Evolutionary conservation across 2,888 invertebrate species (phyloP).

Genomic region (Glaucopsyche alexis): DNA sequence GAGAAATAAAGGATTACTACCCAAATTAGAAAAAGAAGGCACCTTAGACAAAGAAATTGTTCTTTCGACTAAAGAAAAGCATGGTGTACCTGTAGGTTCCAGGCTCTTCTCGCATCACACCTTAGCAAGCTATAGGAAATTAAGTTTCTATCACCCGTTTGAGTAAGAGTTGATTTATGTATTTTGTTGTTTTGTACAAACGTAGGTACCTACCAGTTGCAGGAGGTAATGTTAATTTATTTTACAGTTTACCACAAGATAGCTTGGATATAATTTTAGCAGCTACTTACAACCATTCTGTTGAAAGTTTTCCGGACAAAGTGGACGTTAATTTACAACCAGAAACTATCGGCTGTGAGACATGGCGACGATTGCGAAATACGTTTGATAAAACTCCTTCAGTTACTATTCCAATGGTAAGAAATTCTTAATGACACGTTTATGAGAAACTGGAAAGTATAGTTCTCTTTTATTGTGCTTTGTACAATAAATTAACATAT

Average conservation of each 20-base stretch:
- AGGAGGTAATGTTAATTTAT: background rate
- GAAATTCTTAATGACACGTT: constrained; percentile 33
- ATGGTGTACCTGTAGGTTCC: constrained; percentile 64
- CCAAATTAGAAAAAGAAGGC: constrained; percentile 69
- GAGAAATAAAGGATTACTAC: constrained; percentile 67
- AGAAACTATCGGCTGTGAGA: constrained; percentile 82
- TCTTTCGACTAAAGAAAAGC: constrained; percentile 63
- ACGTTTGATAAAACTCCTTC: constrained; percentile 71
- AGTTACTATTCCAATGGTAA: constrained; percentile 69
- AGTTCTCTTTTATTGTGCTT: background rate
- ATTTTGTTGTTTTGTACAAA: too few species aligned
- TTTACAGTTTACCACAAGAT: constrained; percentile 81
- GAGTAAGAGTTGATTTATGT: background rate
- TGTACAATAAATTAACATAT: background rate
- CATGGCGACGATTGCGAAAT: constrained; percentile 85
- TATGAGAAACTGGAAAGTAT: background rate
- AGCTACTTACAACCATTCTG: constrained; percentile 84
- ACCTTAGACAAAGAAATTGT: constrained; percentile 60
- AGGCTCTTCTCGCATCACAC: constrained; percentile 82
- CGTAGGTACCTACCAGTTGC: background rate
- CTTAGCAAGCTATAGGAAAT: constrained; percentile 76
- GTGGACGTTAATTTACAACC: constrained; percentile 83
- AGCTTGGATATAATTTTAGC: constrained; percentile 84
- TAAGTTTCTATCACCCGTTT: constrained; percentile 67
- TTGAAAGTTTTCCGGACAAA: constrained; percentile 82